A percentile compares a stretch with the other conserved stretches of the same genome.
These are phyloP conservation scores for Dromas ardeola DNA, from an alignment of 2,113 vertebrate genomes.

Conservation along the genomic window DNA sequence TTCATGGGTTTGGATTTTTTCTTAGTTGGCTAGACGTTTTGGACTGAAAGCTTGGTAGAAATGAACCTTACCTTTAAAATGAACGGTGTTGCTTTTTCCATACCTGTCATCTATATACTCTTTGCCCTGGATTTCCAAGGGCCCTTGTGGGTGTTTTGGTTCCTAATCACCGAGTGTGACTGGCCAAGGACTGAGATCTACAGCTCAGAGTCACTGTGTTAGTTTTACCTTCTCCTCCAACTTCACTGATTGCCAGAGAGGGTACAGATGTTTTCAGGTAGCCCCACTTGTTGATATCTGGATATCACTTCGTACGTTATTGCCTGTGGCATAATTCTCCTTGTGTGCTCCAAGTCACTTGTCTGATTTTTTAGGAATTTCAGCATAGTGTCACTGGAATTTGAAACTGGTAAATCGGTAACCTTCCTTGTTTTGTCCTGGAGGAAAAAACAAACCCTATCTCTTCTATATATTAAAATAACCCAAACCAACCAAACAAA, in stretches of 20 bases:
- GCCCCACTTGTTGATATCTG: not conserved
- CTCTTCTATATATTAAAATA: not conserved
- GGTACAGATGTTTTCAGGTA: not conserved
- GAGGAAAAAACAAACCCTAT: fast-evolving
- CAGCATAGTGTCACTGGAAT: not conserved
- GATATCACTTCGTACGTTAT: not conserved
- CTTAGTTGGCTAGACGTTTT: not conserved
- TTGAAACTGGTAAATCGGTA: not conserved
- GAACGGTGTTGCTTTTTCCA: not conserved
- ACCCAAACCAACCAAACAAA: not conserved
- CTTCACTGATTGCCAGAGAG: not conserved
- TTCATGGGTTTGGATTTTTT: not conserved
- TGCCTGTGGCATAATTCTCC: not conserved
- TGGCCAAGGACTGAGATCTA: not conserved
- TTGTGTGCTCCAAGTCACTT: not conserved
- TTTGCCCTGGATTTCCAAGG: not conserved
- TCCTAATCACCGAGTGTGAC: not conserved
- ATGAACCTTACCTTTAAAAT: not conserved
- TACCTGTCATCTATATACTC: not conserved
- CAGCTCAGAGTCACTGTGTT: not conserved
- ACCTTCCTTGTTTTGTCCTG: not conserved
- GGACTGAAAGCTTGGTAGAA: not conserved
- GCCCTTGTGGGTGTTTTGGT: not conserved
- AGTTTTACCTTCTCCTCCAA: not conserved
- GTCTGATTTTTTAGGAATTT: not conserved